Percentiles rank a stretch among this genome's conserved stretches.
These are phyloP conservation scores for Notodonta ziczac DNA, from an alignment of 2,888 invertebrate species.

Conservation along the genomic window DNA sequence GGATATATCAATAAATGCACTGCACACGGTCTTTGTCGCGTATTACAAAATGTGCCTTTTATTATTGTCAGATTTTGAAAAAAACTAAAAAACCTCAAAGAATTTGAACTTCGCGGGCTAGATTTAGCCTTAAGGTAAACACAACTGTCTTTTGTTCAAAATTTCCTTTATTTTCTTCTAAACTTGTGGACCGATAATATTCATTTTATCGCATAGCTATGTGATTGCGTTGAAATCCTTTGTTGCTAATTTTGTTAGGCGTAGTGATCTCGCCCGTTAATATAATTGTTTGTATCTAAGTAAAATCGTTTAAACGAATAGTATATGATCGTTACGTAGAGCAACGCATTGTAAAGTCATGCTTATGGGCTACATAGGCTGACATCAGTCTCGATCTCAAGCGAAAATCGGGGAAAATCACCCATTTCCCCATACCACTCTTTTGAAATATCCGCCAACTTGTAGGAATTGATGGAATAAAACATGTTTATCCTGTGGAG, in stretches of 20 bases:
- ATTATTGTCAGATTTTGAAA: too few species aligned
- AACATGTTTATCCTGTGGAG: not conserved
- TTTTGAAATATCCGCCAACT: not conserved
- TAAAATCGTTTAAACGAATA: too few species aligned
- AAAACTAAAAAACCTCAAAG: too few species aligned
- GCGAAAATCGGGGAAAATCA: not conserved
- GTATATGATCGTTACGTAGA: not conserved
- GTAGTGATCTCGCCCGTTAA: not conserved
- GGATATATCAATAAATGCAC: too few species aligned
- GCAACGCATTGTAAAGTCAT: not conserved
- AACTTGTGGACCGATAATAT: not conserved
- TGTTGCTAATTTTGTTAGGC: not conserved
- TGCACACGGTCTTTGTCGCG: too few species aligned
- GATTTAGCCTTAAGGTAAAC: too few species aligned
- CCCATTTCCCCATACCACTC: not conserved
- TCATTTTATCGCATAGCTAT: not conserved
- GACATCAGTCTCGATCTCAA: not conserved
- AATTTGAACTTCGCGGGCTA: too few species aligned
- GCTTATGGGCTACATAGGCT: not conserved
- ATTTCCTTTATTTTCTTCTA: too few species aligned
- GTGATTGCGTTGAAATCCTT: not conserved
- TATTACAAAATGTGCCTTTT: too few species aligned
- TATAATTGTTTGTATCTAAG: too few species aligned
- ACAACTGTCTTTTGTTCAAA: too few species aligned
- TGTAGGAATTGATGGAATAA: not conserved